These are phyloP conservation scores for Lasioglossum calceatum DNA, from an alignment of 2,888 invertebrate genomes.

Conservation along the genomic window DNA sequence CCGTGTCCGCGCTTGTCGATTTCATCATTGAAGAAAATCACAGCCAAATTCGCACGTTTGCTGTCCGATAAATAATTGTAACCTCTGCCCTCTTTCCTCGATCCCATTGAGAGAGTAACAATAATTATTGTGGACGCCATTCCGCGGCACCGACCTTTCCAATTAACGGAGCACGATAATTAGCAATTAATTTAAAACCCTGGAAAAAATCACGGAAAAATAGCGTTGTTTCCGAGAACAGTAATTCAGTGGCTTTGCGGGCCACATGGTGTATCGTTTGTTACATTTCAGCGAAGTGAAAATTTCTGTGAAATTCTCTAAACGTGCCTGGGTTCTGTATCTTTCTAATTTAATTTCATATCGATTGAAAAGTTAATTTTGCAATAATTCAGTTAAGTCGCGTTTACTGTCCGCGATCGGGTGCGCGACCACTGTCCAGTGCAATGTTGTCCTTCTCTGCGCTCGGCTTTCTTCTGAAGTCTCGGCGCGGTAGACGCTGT, in stretches of 20 bases:
- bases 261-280: neutral
- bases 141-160: neutral
- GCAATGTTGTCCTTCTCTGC: no score
- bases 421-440: no score
- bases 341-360: no score
- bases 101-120: neutral
- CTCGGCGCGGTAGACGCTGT: no score
- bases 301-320: neutral
- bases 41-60: neutral
- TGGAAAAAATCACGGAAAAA: neutral
- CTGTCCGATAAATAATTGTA: neutral
- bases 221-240: neutral
- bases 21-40: constrained; percentile 11
- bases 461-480: no score
- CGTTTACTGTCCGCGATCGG: no score
- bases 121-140: neutral
- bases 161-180: neutral
- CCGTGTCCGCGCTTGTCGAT: neutral
- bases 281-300: neutral
- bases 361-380: neutral
- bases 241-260: neutral
- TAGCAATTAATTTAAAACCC: neutral
- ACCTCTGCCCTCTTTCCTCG: no score
- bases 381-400: no score
- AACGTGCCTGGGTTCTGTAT: no score